A percentile compares a stretch with the other conserved stretches of the same genome.
phyloP scores from a whole-genome alignment of 2,888 invertebrate species.

The Drosophila pullipes region DNA sequence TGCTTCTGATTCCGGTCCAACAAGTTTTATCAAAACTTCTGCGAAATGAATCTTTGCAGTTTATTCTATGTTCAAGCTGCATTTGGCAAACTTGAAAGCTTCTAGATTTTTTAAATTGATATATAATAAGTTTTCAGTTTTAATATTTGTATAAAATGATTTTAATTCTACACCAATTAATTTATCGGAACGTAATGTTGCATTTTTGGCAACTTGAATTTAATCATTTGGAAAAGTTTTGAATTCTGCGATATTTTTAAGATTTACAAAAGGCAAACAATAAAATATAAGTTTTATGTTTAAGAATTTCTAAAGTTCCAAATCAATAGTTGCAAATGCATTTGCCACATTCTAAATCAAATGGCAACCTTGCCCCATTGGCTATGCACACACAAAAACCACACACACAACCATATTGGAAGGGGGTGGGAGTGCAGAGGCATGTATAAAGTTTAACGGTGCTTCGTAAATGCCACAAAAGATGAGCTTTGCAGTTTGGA shows the following conservation, averaged over 20 bases:
- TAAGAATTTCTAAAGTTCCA: background rate
- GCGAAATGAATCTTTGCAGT: background rate
- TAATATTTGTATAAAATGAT: background rate
- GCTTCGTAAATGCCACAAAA: constrained; percentile 59
- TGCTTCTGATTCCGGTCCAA: background rate
- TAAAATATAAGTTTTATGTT: background rate
- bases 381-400: constrained; percentile 3
- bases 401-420: constrained; percentile 3
- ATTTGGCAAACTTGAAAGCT: background rate
- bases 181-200: background rate
- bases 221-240: background rate
- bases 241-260: background rate
- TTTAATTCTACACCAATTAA: background rate
- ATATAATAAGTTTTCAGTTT: background rate
- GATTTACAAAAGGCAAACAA: background rate
- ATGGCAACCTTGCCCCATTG: constrained; percentile 17
- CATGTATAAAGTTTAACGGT: constrained; percentile 29
- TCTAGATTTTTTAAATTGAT: background rate
- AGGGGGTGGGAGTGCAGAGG: background rate
- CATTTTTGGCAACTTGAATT: background rate
- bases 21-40: background rate
- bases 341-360: constrained; percentile 1
- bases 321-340: background rate
- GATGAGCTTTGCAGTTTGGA: constrained; percentile 55
- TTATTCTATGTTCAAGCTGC: background rate